These are phyloP conservation scores for Drosophila littoralis DNA, from an alignment of 1,140 invertebrate genomes.

Conservation along the genomic window DNA sequence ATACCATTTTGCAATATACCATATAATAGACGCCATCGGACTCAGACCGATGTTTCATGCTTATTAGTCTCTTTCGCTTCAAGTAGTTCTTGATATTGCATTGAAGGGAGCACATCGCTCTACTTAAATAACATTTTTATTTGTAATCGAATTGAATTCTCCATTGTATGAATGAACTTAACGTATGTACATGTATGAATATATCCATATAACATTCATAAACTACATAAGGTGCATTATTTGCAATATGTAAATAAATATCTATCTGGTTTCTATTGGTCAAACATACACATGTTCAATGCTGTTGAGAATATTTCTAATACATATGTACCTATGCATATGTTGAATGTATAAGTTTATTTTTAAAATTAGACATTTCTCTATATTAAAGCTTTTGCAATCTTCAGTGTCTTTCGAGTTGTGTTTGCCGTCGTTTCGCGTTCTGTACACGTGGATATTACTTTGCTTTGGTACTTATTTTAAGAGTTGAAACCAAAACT, in stretches of 20 bases:
- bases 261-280: constrained; percentile 14
- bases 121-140: too few relatives aligned
- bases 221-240: constrained; percentile 40
- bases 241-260: constrained; percentile 35
- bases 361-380: constrained; percentile 77
- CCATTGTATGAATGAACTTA: too few relatives aligned
- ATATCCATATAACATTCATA: neutral
- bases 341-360: constrained; percentile 70
- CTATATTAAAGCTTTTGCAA: constrained; percentile 75
- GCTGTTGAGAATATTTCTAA: constrained; percentile 10
- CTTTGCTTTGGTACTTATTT: constrained; percentile 57
- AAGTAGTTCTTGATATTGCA: too few relatives aligned
- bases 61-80: too few relatives aligned
- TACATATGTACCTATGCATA: constrained; percentile 11
- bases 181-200: too few relatives aligned
- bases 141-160: too few relatives aligned
- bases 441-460: constrained; percentile 65
- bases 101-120: too few relatives aligned
- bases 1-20: too few relatives aligned
- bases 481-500: neutral
- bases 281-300: constrained; percentile 6
- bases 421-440: constrained; percentile 81
- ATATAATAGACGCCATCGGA: too few relatives aligned
- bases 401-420: constrained; percentile 77
- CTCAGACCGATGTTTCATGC: too few relatives aligned